Evolutionary conservation across 1,140 invertebrate species (phyloP).

Genomic region (Theocolax elegans): DNA sequence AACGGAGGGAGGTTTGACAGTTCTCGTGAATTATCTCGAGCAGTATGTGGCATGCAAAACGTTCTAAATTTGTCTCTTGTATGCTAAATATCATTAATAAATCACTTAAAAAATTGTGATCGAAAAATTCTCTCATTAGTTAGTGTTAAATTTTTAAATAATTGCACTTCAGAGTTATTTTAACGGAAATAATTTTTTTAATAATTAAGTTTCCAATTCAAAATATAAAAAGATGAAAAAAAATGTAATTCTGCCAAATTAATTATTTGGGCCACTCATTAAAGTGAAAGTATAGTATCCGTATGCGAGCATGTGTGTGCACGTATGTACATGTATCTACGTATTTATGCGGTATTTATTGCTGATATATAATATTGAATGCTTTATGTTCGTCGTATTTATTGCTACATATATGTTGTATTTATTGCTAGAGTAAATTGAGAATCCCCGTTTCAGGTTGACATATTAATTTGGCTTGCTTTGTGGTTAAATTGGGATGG

Average conservation of each 20-base stretch:
- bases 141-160: too few relatives aligned
- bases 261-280: not conserved
- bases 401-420: not conserved
- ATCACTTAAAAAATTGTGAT: too few relatives aligned
- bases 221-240: not conserved
- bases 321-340: too few relatives aligned
- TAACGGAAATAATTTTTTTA: not conserved
- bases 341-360: too few relatives aligned
- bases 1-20: slow-evolving; percentile 17
- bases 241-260: not conserved
- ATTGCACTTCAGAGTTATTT: not conserved
- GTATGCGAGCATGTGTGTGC: not conserved
- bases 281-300: not conserved
- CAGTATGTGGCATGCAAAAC: slow-evolving; percentile 1
- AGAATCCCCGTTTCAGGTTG: slow-evolving; percentile 35
- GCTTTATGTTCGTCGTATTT: too few relatives aligned
- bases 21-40: slow-evolving; percentile 21
- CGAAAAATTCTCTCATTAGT: too few relatives aligned
- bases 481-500: slow-evolving; percentile 36
- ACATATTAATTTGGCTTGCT: slow-evolving; percentile 38
- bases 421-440: slow-evolving; percentile 15
- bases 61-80: not conserved
- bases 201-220: not conserved
- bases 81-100: too few relatives aligned
- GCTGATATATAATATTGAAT: slow-evolving; percentile 1